Base-by-base conservation (phyloP, 2,113 vertebrate genomes). In the Illadopsis cleaveri region DNA sequence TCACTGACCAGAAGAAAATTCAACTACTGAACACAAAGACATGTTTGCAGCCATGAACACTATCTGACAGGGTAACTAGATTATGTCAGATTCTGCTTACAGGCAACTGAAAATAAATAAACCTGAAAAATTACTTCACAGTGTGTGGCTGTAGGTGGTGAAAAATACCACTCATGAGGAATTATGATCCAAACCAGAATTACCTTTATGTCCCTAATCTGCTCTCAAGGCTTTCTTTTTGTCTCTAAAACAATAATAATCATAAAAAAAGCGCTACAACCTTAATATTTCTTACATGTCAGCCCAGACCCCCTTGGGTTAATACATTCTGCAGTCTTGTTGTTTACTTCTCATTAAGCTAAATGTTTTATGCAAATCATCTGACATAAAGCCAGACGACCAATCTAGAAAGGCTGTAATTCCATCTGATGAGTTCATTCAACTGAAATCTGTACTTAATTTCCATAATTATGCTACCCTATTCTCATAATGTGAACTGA, bases 271-370 rank as follows among this genome's bases (percentile, higher is more conserved):
- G 15, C 3, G 10, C 82, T 79, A 62, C 86, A 95, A 92, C 84
- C 87, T 95, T 95, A 91, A 97, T 97, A 97, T 97, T 97, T 98
- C 95, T 97, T 95, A 28, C 53, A 82, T 98, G 97, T 97, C 97
- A 97, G 94, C 90, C 94, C 79, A 94, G 96, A 96, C 96, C 93
- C 97, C 97, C 96, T 95, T 97, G 97, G 97, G 97, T 97, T 98
- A 98, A 97, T 97, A 92, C 96, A 97, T 97, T 96, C 96, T 5
- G 2, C 94, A 96, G 95, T 95, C 97, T 97, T 95, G 96, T 97
- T 98, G 98, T 97, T 98, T 98, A 97, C 97, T 98, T 98, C 97
- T 98, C 98, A 98, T 98, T 98, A 98, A 97, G 96, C 98, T 97
- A 98, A 98, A 98, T 98, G 98, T 96, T 98, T 98, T 98, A 98